Evolutionary conservation across 2,113 vertebrate genomes (phyloP).

Genomic region (Pardalotus punctatus): DNA sequence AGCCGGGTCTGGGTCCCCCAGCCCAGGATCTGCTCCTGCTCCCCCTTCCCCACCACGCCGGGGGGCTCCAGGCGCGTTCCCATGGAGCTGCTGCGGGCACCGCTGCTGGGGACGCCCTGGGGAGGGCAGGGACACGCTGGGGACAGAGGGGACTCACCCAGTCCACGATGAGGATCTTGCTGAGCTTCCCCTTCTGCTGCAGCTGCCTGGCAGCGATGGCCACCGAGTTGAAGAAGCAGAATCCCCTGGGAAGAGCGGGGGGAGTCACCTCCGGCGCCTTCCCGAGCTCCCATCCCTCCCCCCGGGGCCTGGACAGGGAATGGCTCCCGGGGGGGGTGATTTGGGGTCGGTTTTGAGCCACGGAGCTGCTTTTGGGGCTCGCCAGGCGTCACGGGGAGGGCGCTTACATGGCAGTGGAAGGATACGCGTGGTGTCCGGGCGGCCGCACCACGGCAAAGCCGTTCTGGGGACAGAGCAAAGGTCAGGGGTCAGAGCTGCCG

Average conservation of each 20-base stretch:
- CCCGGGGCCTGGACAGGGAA: rapidly evolving
- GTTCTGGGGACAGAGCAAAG: constrained; percentile 75
- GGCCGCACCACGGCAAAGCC: constrained; percentile 93
- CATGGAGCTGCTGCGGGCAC: not conserved
- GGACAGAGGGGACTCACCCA: constrained; percentile 79
- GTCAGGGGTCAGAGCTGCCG: not conserved
- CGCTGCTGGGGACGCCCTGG: rapidly evolving
- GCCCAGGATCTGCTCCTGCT: not conserved
- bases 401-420: constrained; percentile 87
- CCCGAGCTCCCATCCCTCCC: not conserved
- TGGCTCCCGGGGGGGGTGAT: rapidly evolving
- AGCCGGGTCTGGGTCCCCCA: not conserved
- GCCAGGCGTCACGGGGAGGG: not conserved
- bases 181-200: constrained; percentile 80
- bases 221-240: constrained; percentile 94
- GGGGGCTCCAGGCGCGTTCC: not conserved
- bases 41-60: rapidly evolving
- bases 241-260: constrained; percentile 74
- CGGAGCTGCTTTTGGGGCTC: not conserved
- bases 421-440: constrained; percentile 88
- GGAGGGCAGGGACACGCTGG: not conserved
- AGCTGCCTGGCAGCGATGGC: constrained; percentile 88
- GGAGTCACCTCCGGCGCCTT: not conserved
- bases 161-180: constrained; percentile 93
- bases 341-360: not conserved